A percentile compares a stretch with the other conserved stretches of the same genome.
These are phyloP conservation scores for Camponotus pennsylvanicus DNA, from an alignment of 1,140 invertebrate species.

Conservation along the genomic window DNA sequence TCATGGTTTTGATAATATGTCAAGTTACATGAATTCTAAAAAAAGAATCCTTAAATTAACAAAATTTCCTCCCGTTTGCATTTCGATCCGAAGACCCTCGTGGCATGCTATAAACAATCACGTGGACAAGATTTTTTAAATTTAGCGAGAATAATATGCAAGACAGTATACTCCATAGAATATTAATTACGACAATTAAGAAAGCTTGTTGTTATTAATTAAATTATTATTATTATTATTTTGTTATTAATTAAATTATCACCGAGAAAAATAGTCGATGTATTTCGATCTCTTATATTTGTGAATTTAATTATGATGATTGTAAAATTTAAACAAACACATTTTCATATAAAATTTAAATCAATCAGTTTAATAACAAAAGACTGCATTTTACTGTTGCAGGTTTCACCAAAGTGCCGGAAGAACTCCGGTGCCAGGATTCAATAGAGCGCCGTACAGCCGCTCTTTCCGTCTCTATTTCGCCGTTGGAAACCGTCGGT, in stretches of 20 bases:
- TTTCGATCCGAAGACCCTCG: conserved; percentile 1
- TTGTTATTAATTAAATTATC: not conserved
- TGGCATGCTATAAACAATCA: not conserved
- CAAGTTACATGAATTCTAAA: conserved; percentile 66
- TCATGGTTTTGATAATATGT: conserved; percentile 63
- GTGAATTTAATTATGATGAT: too few relatives aligned
- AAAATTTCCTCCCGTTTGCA: conserved; percentile 53
- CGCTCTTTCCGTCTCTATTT: conserved; percentile 65
- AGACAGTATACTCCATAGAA: not conserved
- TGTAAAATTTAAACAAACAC: not conserved
- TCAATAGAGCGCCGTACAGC: conserved; percentile 31
- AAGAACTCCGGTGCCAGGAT: conserved; percentile 66
- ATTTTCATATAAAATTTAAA: not conserved
- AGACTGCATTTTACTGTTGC: conserved; percentile 72
- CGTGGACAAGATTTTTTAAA: not conserved
- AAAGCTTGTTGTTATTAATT: not conserved
- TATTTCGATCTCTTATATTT: too few relatives aligned
- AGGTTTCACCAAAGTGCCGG: conserved; percentile 76
- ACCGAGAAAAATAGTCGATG: not conserved
- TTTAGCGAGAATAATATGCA: not conserved
- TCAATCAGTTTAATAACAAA: not conserved
- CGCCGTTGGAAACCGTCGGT: conserved; percentile 78
- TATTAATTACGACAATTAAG: not conserved
- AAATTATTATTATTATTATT: too few relatives aligned
- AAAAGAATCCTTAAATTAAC: conserved; percentile 5